A percentile compares a stretch with the other conserved stretches of the same genome.
Conservation (phyloP, 1,140 invertebrate genomes). For the Proctacanthus coquilletti region DNA sequence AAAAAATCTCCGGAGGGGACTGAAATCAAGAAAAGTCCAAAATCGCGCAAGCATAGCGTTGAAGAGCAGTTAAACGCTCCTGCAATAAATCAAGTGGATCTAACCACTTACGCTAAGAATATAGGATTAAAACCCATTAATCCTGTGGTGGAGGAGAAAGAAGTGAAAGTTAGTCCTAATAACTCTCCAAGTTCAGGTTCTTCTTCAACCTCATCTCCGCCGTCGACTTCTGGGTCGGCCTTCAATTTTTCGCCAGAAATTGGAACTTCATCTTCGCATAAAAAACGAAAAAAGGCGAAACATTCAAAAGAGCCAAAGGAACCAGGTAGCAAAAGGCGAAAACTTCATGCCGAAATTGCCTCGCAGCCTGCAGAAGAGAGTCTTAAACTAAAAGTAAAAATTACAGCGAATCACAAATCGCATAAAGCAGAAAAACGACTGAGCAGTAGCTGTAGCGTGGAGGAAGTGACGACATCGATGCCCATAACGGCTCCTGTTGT, state of each 20-base stretch:
- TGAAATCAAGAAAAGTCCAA: constrained; percentile 8
- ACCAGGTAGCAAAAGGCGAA: constrained; percentile 21
- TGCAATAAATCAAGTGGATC: constrained; percentile 12
- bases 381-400: constrained; percentile 27
- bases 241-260: not conserved
- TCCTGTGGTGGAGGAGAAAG: constrained; percentile 1
- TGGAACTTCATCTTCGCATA: constrained; percentile 15
- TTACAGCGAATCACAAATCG: constrained; percentile 16
- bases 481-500: not conserved
- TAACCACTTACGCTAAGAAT: constrained; percentile 27
- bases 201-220: constrained; percentile 17
- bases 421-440: constrained; percentile 20
- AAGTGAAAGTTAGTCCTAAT: constrained; percentile 19
- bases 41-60: constrained; percentile 6
- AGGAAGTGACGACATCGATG: not conserved
- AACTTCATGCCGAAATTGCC: constrained; percentile 25
- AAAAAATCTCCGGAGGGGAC: constrained; percentile 6
- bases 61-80: constrained; percentile 7
- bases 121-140: constrained; percentile 27
- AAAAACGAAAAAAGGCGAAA: constrained; percentile 27
- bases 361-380: constrained; percentile 22
- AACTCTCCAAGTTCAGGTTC: constrained; percentile 24
- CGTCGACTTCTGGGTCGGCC: constrained; percentile 10
- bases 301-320: constrained; percentile 27
- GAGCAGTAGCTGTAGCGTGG: constrained; percentile 4